Evolutionary conservation across 1,140 invertebrate genomes (phyloP).

Genomic region (Dinoponera quadriceps): DNA sequence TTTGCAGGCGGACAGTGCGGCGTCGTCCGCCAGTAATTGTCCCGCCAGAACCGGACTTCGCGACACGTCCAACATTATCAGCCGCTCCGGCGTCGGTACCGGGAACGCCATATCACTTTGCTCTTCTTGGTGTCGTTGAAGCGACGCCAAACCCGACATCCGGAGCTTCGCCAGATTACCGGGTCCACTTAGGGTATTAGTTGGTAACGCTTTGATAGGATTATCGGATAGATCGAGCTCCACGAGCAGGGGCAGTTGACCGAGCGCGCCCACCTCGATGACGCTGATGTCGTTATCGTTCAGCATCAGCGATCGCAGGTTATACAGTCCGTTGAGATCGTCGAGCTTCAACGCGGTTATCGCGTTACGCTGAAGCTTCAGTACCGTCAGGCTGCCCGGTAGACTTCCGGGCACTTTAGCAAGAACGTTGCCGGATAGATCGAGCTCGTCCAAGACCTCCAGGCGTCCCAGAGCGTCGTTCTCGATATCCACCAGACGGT

Average conservation of each 20-base stretch:
- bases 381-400: slow-evolving; percentile 87
- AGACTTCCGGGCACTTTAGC: slow-evolving; percentile 89
- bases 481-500: slow-evolving; percentile 91
- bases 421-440: slow-evolving; percentile 92
- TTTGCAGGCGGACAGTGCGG: slow-evolving; percentile 89
- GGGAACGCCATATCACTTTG: slow-evolving; percentile 89
- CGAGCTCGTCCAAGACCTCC: slow-evolving; percentile 92
- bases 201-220: slow-evolving; percentile 89
- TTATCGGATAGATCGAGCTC: slow-evolving; percentile 92
- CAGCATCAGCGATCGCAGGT: slow-evolving; percentile 90
- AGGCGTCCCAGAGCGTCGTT: slow-evolving; percentile 94
- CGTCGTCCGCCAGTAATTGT: slow-evolving; percentile 89
- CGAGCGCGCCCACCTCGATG: slow-evolving; percentile 89
- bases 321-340: slow-evolving; percentile 90
- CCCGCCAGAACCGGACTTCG: slow-evolving; percentile 90
- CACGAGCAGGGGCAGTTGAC: slow-evolving; percentile 88
- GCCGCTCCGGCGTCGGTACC: slow-evolving; percentile 88
- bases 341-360: slow-evolving; percentile 88
- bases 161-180: slow-evolving; percentile 88
- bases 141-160: slow-evolving; percentile 88
- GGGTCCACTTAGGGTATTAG: slow-evolving; percentile 89
- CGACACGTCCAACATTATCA: slow-evolving; percentile 91
- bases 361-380: slow-evolving; percentile 89
- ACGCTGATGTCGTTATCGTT: slow-evolving; percentile 89
- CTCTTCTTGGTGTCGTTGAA: slow-evolving; percentile 85